These are phyloP conservation scores for Lasioglossum leucozonium DNA, from an alignment of 2,888 invertebrate genomes.

Conservation along the genomic window DNA sequence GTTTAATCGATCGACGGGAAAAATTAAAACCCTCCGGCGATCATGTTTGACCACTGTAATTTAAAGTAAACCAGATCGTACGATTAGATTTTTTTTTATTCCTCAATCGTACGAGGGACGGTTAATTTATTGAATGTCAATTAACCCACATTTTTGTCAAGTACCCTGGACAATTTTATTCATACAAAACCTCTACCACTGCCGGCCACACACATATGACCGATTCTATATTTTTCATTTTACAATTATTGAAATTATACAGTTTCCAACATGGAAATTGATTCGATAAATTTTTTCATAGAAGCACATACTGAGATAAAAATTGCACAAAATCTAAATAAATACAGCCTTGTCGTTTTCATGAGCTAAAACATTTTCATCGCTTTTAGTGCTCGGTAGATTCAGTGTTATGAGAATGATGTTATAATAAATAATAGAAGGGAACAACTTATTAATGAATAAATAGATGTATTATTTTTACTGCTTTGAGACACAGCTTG, in stretches of 20 bases:
- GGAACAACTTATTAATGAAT: background rate
- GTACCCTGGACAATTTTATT: background rate
- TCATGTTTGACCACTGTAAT: background rate
- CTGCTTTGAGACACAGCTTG: background rate
- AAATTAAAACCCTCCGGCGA: background rate
- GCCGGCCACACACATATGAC: too few species aligned
- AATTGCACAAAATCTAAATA: too few species aligned
- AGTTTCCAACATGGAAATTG: too few species aligned
- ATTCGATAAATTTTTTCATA: too few species aligned
- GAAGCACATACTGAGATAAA: too few species aligned
- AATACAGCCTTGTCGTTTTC: too few species aligned
- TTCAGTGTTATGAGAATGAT: background rate
- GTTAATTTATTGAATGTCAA: background rate
- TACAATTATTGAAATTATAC: too few species aligned
- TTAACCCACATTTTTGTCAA: background rate
- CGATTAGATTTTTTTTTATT: background rate
- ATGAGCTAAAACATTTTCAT: too few species aligned
- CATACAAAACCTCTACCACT: too few species aligned
- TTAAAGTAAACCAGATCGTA: background rate
- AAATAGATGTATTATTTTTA: background rate
- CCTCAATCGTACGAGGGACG: background rate
- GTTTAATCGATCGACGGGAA: background rate
- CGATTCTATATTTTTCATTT: too few species aligned
- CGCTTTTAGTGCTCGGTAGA: too few species aligned
- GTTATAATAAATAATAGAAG: background rate